Evolutionary conservation across 2,113 vertebrate species (phyloP).

Genomic region (Bujurquina vittata): DNA sequence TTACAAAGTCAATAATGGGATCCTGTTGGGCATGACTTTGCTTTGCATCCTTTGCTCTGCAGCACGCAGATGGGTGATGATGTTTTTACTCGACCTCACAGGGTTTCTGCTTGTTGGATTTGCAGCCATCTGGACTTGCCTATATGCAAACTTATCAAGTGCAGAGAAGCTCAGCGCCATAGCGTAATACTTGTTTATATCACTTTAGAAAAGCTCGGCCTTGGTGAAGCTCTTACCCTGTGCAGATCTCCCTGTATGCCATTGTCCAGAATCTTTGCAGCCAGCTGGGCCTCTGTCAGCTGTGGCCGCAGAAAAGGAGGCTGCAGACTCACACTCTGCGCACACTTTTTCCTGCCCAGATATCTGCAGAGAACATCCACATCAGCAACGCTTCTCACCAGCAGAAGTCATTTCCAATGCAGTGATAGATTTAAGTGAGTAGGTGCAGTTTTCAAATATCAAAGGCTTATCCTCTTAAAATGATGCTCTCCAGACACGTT

Average conservation of each 20-base stretch:
- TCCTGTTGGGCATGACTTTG: fast-evolving
- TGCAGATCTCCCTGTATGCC: slow-evolving; percentile 94
- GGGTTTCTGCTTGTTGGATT: slow-evolving; percentile 8
- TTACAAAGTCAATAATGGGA: not conserved
- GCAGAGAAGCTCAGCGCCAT: not conserved
- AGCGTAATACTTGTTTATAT: not conserved
- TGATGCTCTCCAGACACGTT: too few species aligned
- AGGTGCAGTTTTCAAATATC: not conserved
- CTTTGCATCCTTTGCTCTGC: not conserved
- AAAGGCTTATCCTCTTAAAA: not conserved
- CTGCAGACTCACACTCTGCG: slow-evolving; percentile 86
- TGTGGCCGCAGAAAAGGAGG: slow-evolving; percentile 91
- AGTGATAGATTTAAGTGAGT: not conserved
- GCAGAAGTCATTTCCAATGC: not conserved
- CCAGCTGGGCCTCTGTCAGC: slow-evolving; percentile 85
- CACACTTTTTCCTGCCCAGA: slow-evolving; percentile 86
- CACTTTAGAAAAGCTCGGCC: not conserved
- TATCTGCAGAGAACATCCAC: slow-evolving; percentile 80
- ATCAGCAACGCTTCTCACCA: not conserved
- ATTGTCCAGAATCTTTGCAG: slow-evolving; percentile 94
- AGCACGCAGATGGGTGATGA: not conserved
- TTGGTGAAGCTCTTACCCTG: slow-evolving; percentile 80
- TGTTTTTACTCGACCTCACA: slow-evolving; percentile 3
- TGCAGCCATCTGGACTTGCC: slow-evolving; percentile 16
- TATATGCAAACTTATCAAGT: slow-evolving; percentile 23